These are phyloP conservation scores for Neoitamus cyanurus DNA, from an alignment of 2,888 invertebrate species.

Conservation along the genomic window DNA sequence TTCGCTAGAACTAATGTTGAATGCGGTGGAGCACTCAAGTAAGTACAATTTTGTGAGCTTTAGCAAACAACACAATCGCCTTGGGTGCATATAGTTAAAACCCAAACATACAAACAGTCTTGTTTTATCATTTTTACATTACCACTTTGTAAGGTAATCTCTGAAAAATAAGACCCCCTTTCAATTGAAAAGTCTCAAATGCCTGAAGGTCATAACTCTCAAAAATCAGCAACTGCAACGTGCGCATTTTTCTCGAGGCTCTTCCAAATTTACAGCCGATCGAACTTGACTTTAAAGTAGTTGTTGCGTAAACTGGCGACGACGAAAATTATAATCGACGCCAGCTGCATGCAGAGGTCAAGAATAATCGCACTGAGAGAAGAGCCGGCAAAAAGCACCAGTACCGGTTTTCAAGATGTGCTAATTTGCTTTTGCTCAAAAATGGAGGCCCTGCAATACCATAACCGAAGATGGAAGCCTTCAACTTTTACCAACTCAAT, in stretches of 20 bases:
- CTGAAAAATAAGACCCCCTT: neutral
- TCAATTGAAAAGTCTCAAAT: neutral
- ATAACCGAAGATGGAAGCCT: neutral
- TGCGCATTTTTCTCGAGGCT: neutral
- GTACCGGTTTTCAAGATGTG: slow-evolving; percentile 8
- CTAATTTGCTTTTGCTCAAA: neutral
- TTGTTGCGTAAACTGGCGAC: neutral
- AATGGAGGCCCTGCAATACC: neutral
- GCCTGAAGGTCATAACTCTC: neutral
- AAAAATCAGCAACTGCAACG: neutral
- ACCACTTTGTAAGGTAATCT: too few species aligned
- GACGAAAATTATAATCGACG: neutral
- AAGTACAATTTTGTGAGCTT: too few species aligned
- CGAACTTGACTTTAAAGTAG: slow-evolving; percentile 15
- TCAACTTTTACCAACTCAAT: neutral
- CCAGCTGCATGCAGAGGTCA: neutral
- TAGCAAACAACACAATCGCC: too few species aligned
- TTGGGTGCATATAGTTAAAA: too few species aligned
- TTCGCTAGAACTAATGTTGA: too few species aligned
- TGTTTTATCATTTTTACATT: too few species aligned
- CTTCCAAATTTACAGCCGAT: neutral
- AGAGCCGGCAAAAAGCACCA: neutral
- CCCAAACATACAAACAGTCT: too few species aligned
- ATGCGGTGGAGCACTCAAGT: too few species aligned
- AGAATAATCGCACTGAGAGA: neutral